Evolutionary conservation across 1,140 invertebrate species (phyloP).

Genomic region (Drosophila burlai): DNA sequence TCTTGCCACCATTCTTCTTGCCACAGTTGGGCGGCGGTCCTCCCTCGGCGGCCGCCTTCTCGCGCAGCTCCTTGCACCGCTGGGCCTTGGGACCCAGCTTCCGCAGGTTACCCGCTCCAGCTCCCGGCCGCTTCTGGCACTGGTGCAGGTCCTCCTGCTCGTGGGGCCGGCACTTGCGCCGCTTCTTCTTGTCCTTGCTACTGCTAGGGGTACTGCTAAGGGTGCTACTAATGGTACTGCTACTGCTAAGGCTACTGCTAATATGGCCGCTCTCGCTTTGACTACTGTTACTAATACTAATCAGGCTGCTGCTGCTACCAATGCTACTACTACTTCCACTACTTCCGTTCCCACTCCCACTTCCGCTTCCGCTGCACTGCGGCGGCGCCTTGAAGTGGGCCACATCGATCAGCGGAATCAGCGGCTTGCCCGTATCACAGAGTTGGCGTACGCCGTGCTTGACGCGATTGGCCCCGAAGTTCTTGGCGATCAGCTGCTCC

Average conservation of each 20-base stretch:
- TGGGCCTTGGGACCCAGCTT: slow-evolving; percentile 65
- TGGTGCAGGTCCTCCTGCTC: slow-evolving; percentile 75
- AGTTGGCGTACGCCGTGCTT: slow-evolving; percentile 85
- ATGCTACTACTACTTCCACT: slow-evolving; percentile 39
- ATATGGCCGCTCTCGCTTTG: slow-evolving; percentile 77
- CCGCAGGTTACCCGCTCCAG: slow-evolving; percentile 44
- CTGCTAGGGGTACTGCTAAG: slow-evolving; percentile 51
- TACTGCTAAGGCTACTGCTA: slow-evolving; percentile 67
- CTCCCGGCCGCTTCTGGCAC: slow-evolving; percentile 56
- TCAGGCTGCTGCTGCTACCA: slow-evolving; percentile 71
- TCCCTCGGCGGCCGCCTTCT: slow-evolving; percentile 45
- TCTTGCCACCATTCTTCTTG: slow-evolving; percentile 49
- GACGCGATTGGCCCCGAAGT: slow-evolving; percentile 84
- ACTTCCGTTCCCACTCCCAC: slow-evolving; percentile 38
- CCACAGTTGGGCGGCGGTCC: slow-evolving; percentile 60
- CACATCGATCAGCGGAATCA: slow-evolving; percentile 76
- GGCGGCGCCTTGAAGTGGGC: slow-evolving; percentile 72
- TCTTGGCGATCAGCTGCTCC: slow-evolving; percentile 85
- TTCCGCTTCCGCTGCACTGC: slow-evolving; percentile 59
- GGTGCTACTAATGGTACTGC: slow-evolving; percentile 53
- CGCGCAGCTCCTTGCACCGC: slow-evolving; percentile 57
- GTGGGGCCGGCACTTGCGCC: slow-evolving; percentile 61
- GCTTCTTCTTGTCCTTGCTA: slow-evolving; percentile 54
- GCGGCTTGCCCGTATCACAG: slow-evolving; percentile 85
- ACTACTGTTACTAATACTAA: slow-evolving; percentile 83